phyloP scores from a whole-genome alignment of 2,113 vertebrate genomes.

The Planiliza haematocheilus region DNA sequence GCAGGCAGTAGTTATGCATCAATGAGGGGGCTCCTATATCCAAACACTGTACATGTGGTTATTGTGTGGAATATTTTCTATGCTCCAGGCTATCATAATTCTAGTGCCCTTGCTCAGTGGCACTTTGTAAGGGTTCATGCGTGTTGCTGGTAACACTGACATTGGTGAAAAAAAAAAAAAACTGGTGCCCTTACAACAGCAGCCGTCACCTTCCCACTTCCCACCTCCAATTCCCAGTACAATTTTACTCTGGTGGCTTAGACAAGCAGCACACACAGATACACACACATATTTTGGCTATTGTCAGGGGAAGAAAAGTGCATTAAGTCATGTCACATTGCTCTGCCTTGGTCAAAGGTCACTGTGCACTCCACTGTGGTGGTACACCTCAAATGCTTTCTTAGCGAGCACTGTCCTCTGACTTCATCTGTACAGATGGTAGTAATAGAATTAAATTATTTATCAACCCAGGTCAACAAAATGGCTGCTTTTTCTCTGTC shows the following conservation, averaged over 20 bases:
- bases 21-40: neutral
- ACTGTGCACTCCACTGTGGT: neutral
- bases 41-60: conserved; percentile 3
- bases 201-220: neutral
- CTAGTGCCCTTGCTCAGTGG: conserved; percentile 8
- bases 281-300: conserved; percentile 10
- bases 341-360: conserved; percentile 36
- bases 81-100: neutral
- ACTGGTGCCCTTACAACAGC: conserved; percentile 12
- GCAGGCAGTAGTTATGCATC: conserved; percentile 10
- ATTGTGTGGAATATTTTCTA: conserved; percentile 4
- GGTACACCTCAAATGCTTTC: conserved; percentile 23
- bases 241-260: conserved; percentile 12
- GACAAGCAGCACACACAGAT: conserved; percentile 7
- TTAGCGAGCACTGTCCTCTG: conserved; percentile 25
- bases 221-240: conserved; percentile 9
- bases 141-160: conserved; percentile 19
- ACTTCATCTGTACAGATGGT: conserved; percentile 31
- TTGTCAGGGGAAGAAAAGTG: neutral
- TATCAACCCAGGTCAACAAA: conserved; percentile 41
- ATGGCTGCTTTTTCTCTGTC: neutral
- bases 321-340: neutral
- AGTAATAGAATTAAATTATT: conserved; percentile 53
- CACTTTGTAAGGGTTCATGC: conserved; percentile 22
- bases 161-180: conserved; percentile 18